These are phyloP conservation scores for Eucidaris tribuloides DNA, from an alignment of 35 echinoderm and acorn worm genomes.

Conservation along the genomic window DNA sequence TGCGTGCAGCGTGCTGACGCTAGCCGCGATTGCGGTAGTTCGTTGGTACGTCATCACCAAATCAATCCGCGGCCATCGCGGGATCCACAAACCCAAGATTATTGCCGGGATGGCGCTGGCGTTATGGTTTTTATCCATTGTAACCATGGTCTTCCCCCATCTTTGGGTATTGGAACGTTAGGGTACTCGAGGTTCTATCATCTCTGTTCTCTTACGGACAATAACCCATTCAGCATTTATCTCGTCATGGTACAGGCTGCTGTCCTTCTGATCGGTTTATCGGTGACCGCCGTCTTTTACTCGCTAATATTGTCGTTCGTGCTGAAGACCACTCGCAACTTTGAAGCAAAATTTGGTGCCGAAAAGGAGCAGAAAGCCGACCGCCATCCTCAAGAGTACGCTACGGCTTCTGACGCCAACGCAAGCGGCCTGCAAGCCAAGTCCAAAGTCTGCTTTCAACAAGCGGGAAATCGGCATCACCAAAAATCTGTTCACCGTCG, in stretches of 20 bases:
- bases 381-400: no score
- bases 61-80: slow-evolving; percentile 15
- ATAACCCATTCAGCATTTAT: slow-evolving; percentile 17
- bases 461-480: slow-evolving; percentile 52
- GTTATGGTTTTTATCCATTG: slow-evolving; percentile 18
- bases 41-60: slow-evolving; percentile 45
- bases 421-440: not conserved
- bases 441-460: not conserved
- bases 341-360: not conserved
- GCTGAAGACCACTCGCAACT: not conserved
- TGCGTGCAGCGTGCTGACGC: slow-evolving; percentile 26
- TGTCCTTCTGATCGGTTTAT: not conserved
- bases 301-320: not conserved
- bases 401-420: not conserved
- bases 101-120: slow-evolving; percentile 8
- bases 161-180: slow-evolving; percentile 15
- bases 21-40: slow-evolving; percentile 30
- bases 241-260: not conserved
- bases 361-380: no score
- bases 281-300: not conserved
- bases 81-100: slow-evolving; percentile 5
- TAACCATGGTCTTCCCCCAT: slow-evolving; percentile 32
- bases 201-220: slow-evolving; percentile 30
- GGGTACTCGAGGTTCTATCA: slow-evolving; percentile 36
- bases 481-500: slow-evolving; percentile 61